Conservation (phyloP, 2,113 vertebrate species). For the Cephalophus harveyi region DNA sequence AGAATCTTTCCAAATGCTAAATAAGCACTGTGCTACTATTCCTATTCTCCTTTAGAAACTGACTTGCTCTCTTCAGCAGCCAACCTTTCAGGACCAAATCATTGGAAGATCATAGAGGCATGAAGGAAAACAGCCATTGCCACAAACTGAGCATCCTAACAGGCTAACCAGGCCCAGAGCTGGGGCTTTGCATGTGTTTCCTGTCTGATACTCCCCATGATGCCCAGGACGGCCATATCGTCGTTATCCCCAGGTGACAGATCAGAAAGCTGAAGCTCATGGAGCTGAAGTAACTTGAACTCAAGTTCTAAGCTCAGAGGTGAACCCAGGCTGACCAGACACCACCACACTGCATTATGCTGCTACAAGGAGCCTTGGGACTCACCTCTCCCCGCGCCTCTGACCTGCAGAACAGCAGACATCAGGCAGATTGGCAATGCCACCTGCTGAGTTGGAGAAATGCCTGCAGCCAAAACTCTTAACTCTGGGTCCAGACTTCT, state of each 20-base stretch:
- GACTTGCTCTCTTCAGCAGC: background rate
- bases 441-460: accelerated
- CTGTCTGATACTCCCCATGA: background rate
- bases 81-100: background rate
- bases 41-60: background rate
- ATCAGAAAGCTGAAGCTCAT: background rate
- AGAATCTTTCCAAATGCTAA: background rate
- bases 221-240: background rate
- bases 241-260: background rate
- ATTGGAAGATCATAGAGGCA: background rate
- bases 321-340: background rate
- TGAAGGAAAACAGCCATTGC: background rate
- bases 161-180: background rate
- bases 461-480: background rate
- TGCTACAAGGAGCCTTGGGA: background rate
- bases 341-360: accelerated
- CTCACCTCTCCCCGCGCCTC: accelerated
- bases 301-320: background rate
- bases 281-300: background rate
- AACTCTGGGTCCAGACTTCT: background rate
- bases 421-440: background rate
- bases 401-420: background rate
- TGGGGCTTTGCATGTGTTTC: background rate
- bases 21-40: background rate
- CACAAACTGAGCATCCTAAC: accelerated